Evolutionary conservation across 2,888 invertebrate species (phyloP).

Genomic region (Pandemis corylana): DNA sequence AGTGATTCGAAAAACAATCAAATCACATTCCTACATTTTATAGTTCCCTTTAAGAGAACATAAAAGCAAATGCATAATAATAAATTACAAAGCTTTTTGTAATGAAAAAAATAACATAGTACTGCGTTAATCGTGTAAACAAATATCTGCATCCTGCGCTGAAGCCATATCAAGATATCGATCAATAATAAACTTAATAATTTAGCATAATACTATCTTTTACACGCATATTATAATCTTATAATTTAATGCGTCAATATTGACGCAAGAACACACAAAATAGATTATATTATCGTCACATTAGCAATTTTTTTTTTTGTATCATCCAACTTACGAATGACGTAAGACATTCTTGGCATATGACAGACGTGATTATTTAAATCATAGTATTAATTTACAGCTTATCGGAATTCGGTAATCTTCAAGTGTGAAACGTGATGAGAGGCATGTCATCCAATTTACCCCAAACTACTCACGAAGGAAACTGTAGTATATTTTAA

Average conservation of each 20-base stretch:
- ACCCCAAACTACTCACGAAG: too few species aligned
- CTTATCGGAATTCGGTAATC: constrained; percentile 4
- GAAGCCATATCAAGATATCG: background rate
- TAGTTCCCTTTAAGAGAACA: background rate
- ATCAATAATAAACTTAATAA: background rate
- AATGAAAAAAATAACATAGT: background rate
- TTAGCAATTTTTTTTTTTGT: constrained; percentile 2
- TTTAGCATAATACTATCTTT: background rate
- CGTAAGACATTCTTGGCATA: constrained; percentile 14
- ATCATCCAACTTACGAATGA: background rate
- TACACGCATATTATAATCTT: constrained; percentile 1
- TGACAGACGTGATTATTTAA: constrained; percentile 13
- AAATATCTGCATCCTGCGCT: background rate
- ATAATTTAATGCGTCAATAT: constrained; percentile 19
- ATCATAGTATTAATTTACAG: constrained; percentile 1
- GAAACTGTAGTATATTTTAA: too few species aligned
- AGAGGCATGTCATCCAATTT: constrained; percentile 1
- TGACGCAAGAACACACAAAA: constrained; percentile 5
- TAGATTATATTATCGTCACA: constrained; percentile 11
- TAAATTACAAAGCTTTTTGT: background rate
- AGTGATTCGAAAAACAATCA: background rate
- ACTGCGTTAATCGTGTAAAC: background rate
- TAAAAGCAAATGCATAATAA: background rate
- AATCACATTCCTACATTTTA: constrained; percentile 7
- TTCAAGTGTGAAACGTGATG: constrained; percentile 11